Percentiles rank a stretch among this genome's conserved stretches.
Evolutionary conservation across 2,797 vertebrate genomes (phyloP).

Genomic region (Enteromius fasciolatus): DNA sequence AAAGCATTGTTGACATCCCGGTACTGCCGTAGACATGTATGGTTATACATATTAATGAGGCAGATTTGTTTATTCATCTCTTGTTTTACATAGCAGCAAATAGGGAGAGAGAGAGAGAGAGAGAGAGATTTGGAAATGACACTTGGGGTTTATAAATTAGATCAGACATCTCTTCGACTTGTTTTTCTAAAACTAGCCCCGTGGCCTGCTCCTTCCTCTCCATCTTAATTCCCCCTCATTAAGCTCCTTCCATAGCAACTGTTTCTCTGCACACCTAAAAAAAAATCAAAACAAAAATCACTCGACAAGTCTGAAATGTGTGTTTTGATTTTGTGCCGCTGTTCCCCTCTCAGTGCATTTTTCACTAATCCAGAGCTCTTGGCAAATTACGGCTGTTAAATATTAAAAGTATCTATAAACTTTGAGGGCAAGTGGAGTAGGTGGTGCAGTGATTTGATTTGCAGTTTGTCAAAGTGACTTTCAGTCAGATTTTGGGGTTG

Average conservation of each 20-base stretch:
- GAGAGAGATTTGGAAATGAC: constrained; percentile 69
- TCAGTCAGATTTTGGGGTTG: constrained; percentile 29
- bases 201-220: constrained; percentile 69
- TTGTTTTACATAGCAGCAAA: constrained; percentile 71
- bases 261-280: constrained; percentile 52
- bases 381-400: constrained; percentile 60
- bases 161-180: constrained; percentile 70
- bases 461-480: constrained; percentile 31
- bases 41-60: constrained; percentile 74
- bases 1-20: constrained; percentile 67
- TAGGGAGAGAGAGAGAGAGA: constrained; percentile 49
- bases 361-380: constrained; percentile 50
- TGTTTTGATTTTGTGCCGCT: constrained; percentile 29
- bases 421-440: constrained; percentile 44
- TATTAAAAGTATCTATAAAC: constrained; percentile 53
- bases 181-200: constrained; percentile 69
- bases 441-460: constrained; percentile 42
- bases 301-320: constrained; percentile 57
- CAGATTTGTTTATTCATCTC: constrained; percentile 69
- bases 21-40: constrained; percentile 62
- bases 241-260: constrained; percentile 63
- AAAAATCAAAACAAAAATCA: constrained; percentile 42
- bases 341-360: constrained; percentile 26
- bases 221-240: constrained; percentile 76
- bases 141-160: constrained; percentile 72